These are phyloP conservation scores for Synergus umbraculus DNA, from an alignment of 2,888 invertebrate species.

Conservation along the genomic window DNA sequence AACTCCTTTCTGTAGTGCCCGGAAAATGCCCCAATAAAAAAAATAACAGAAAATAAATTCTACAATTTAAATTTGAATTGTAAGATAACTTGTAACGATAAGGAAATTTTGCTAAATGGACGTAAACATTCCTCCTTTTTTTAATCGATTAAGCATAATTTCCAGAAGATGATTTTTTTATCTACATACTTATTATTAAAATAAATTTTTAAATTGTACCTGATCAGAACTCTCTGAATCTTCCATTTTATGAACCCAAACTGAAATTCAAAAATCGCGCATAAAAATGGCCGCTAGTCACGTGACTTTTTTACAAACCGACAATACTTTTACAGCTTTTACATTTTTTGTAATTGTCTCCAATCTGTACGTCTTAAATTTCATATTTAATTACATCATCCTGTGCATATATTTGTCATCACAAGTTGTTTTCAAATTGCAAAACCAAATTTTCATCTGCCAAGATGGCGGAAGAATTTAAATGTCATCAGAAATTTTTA, in stretches of 20 bases:
- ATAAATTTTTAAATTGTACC: neutral
- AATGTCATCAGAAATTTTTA: neutral
- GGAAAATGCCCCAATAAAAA: no score
- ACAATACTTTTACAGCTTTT: neutral
- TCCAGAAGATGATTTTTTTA: no score
- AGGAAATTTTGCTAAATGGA: neutral
- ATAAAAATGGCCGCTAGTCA: neutral
- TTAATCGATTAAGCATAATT: neutral
- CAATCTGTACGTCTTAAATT: neutral
- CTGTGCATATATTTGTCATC: neutral
- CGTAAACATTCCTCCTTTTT: neutral
- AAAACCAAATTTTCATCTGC: neutral
- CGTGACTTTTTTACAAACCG: neutral
- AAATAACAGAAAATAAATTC: no score
- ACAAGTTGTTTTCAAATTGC: neutral
- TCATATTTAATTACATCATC: neutral
- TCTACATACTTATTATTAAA: no score
- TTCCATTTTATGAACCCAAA: neutral
- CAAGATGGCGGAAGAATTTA: neutral
- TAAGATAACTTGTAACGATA: neutral
- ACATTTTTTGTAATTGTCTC: neutral
- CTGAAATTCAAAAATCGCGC: neutral
- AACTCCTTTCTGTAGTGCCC: no score
- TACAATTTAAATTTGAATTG: neutral
- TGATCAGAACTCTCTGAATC: neutral